Evolutionary conservation across 2,888 invertebrate species (phyloP).

Genomic region (Anthoptus insignis): DNA sequence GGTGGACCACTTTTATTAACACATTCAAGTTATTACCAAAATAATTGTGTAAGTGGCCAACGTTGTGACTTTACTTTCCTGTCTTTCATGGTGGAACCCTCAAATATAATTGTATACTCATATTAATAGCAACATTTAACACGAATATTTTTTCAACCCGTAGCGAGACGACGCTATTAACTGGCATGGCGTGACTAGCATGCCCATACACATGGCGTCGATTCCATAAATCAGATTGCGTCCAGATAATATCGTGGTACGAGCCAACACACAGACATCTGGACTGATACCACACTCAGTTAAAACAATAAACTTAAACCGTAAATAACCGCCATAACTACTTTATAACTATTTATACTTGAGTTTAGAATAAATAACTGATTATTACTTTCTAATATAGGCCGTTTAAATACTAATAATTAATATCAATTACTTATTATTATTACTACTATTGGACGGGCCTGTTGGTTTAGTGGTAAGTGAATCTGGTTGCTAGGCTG

Average conservation of each 20-base stretch:
- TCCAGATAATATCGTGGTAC: slow-evolving; percentile 49
- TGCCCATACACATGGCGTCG: slow-evolving; percentile 45
- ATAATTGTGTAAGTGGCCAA: no score
- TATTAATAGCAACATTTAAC: background rate
- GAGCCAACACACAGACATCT: slow-evolving; percentile 30
- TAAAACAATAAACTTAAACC: slow-evolving; percentile 30
- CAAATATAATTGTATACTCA: background rate
- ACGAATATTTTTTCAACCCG: slow-evolving; percentile 13
- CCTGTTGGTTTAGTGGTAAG: no score
- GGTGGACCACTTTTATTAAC: no score
- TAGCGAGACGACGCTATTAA: slow-evolving; percentile 9
- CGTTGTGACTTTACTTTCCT: no score
- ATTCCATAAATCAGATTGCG: slow-evolving; percentile 55
- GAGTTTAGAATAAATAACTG: background rate
- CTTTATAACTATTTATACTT: background rate
- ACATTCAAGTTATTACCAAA: no score
- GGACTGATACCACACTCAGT: slow-evolving; percentile 30
- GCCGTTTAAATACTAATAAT: no score
- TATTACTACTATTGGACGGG: no score
- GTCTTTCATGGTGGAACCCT: no score
- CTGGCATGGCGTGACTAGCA: slow-evolving; percentile 12
- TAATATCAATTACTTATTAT: no score
- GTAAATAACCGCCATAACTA: background rate
- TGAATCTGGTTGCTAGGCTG: no score
- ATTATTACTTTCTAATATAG: no score